Conservation (phyloP, 1,140 invertebrate species). For the Drosophila jambulina region DNA sequence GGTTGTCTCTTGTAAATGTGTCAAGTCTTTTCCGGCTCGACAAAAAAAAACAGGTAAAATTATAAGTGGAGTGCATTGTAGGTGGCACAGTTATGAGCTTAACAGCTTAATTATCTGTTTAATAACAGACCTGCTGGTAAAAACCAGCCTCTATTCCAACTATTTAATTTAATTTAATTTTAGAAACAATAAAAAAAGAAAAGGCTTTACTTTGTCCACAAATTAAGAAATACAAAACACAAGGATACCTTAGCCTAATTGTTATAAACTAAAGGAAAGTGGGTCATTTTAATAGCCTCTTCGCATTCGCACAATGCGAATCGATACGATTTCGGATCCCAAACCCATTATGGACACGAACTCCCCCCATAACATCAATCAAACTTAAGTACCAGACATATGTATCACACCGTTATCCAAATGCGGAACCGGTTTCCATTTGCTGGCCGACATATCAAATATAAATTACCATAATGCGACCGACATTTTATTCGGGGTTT, state of each 20-base stretch:
- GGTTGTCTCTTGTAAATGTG: no score
- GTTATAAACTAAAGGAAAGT: background rate
- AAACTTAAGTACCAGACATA: constrained; percentile 41
- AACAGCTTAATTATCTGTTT: no score
- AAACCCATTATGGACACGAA: constrained; percentile 9
- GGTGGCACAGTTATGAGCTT: no score
- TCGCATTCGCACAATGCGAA: background rate
- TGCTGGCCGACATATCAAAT: constrained; percentile 40
- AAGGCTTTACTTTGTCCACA: background rate
- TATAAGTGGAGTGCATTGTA: no score
- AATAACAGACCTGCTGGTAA: no score
- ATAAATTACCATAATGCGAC: constrained; percentile 64
- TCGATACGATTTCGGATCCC: background rate
- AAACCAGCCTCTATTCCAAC: no score
- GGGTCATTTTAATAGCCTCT: background rate
- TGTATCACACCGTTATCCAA: constrained; percentile 40
- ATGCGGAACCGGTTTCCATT: constrained; percentile 38
- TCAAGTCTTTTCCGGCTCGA: no score
- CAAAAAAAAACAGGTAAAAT: no score
- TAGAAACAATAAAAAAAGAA: background rate
- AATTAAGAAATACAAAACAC: background rate
- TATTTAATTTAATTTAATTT: background rate
- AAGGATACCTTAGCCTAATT: background rate
- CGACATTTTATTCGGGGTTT: constrained; percentile 60
- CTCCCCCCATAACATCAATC: constrained; percentile 29